Percentiles rank a stretch among this genome's conserved stretches.
phyloP scores from a whole-genome alignment of 1,140 invertebrate species.

The Drosophila miranda region DNA sequence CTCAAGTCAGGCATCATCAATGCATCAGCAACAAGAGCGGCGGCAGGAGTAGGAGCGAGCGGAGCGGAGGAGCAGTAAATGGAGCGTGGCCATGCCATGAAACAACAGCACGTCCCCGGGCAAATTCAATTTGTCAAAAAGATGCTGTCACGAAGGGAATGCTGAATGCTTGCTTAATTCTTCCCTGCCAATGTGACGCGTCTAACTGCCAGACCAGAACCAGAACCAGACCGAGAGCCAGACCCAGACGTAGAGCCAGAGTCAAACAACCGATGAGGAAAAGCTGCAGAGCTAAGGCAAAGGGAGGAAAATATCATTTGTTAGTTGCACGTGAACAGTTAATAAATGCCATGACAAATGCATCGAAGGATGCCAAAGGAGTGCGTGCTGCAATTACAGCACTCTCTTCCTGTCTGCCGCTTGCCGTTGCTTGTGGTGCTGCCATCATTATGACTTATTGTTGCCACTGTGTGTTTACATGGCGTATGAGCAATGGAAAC shows the following conservation, averaged over 20 bases:
- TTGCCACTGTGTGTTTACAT: slow-evolving; percentile 57
- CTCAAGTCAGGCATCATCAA: slow-evolving; percentile 52
- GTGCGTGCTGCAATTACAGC: slow-evolving; percentile 71
- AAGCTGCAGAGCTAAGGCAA: slow-evolving; percentile 8
- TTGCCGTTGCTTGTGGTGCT: slow-evolving; percentile 4
- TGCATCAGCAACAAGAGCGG: slow-evolving; percentile 26
- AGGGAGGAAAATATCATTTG: slow-evolving; percentile 51
- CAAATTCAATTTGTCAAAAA: slow-evolving; percentile 80
- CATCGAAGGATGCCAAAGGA: slow-evolving; percentile 52
- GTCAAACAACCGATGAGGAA: slow-evolving; percentile 16
- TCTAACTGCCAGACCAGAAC: too few relatives aligned
- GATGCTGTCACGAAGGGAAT: slow-evolving; percentile 74
- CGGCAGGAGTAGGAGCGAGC: too few relatives aligned
- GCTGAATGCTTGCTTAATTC: slow-evolving; percentile 79
- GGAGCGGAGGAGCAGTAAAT: slow-evolving; percentile 39
- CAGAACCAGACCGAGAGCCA: neutral
- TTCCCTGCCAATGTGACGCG: slow-evolving; percentile 33
- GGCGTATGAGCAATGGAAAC: slow-evolving; percentile 65
- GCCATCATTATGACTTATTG: slow-evolving; percentile 73
- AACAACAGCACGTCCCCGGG: slow-evolving; percentile 73
- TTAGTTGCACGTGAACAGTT: slow-evolving; percentile 73
- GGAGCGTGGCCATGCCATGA: slow-evolving; percentile 63
- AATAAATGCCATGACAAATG: slow-evolving; percentile 73
- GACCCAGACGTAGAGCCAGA: neutral
- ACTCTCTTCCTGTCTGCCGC: slow-evolving; percentile 3